These are phyloP conservation scores for Ostrea edulis DNA, from an alignment of 1,140 invertebrate species.

Conservation along the genomic window DNA sequence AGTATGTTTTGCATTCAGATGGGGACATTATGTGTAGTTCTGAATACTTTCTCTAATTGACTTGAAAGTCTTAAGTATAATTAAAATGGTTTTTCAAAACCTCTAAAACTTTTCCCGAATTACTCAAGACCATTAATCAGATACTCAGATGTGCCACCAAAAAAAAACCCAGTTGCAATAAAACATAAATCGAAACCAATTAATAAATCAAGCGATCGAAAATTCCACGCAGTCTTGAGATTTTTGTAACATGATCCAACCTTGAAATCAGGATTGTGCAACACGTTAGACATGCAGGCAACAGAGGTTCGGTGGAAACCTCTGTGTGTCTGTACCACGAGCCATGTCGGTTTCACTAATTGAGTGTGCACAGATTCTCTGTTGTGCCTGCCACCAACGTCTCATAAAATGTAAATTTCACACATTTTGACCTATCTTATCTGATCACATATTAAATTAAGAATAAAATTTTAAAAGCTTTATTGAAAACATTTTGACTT, in stretches of 20 bases:
- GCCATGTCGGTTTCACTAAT: slow-evolving; percentile 14
- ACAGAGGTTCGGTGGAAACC: neutral
- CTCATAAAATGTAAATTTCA: slow-evolving; percentile 43
- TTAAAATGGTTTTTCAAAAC: neutral
- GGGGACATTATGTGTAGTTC: too few species aligned
- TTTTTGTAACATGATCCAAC: slow-evolving; percentile 22
- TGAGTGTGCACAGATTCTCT: neutral
- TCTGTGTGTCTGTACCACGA: neutral
- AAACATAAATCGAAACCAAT: slow-evolving; percentile 21
- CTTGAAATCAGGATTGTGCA: neutral
- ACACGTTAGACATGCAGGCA: neutral
- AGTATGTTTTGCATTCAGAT: too few species aligned
- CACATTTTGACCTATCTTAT: slow-evolving; percentile 43
- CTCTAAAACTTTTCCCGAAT: neutral
- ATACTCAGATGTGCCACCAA: neutral
- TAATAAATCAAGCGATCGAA: neutral
- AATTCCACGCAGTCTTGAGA: slow-evolving; percentile 8
- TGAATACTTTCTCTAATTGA: neutral
- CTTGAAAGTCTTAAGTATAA: neutral
- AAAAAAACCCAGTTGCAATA: neutral
- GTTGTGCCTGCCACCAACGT: slow-evolving; percentile 2
- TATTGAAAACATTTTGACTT: slow-evolving; percentile 42
- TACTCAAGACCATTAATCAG: neutral
- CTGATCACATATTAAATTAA: slow-evolving; percentile 43
- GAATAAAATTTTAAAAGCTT: slow-evolving; percentile 46